A percentile compares a stretch with the other conserved stretches of the same genome.
Conservation (phyloP, 2,888 invertebrate genomes). For the Megamerina dolium region DNA sequence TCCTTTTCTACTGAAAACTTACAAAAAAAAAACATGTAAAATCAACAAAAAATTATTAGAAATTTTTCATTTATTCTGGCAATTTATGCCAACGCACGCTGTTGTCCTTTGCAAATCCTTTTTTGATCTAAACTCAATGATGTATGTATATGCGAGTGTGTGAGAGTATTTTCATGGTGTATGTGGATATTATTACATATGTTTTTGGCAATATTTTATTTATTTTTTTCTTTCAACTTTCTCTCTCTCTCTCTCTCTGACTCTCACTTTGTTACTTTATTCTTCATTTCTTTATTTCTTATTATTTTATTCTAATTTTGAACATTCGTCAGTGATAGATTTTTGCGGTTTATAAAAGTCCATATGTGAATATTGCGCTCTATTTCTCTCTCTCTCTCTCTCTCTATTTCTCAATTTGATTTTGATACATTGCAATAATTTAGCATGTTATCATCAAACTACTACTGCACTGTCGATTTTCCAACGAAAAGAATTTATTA, state of each 20-base stretch:
- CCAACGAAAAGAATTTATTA: no score
- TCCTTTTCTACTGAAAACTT: not conserved
- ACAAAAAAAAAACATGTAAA: no score
- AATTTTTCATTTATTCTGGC: constrained; percentile 6
- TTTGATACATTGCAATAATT: no score
- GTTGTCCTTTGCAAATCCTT: constrained; percentile 5
- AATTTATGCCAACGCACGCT: constrained; percentile 14
- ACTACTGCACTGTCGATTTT: no score
- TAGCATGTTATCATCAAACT: no score
- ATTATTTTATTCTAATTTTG: not conserved
- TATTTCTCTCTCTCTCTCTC: no score
- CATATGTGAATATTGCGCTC: no score
- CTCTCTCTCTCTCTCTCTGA: not conserved
- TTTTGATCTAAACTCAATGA: not conserved
- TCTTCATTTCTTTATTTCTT: not conserved
- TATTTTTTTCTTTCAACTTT: not conserved
- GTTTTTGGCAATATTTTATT: not conserved
- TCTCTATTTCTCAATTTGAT: no score
- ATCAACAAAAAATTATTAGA: constrained; percentile 7
- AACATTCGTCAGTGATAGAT: constrained; percentile 12
- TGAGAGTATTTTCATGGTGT: not conserved
- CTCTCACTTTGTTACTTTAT: not conserved
- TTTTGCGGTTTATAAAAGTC: constrained; percentile 17
- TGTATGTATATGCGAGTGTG: not conserved
- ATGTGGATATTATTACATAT: not conserved